phyloP scores from a whole-genome alignment of 2,797 vertebrate genomes.

The Clarias pachynema region DNA sequence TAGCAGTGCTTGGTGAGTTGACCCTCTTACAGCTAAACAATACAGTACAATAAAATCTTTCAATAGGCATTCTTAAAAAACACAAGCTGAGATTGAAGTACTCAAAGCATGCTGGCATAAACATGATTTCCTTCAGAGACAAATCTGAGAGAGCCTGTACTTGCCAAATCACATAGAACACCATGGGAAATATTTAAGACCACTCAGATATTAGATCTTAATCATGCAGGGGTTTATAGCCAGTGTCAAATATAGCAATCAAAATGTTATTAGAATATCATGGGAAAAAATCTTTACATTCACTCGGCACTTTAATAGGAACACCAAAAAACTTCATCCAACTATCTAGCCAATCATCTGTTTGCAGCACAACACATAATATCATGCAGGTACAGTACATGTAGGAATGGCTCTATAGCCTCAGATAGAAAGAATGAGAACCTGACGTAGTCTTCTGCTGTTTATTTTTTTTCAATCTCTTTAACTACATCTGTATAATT shows the following conservation, averaged over 20 bases:
- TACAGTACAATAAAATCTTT: background rate
- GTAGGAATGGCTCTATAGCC: background rate
- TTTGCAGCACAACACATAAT: background rate
- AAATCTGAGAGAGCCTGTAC: background rate
- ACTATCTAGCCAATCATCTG: background rate
- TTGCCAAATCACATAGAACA: conserved; percentile 3
- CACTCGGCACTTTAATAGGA: background rate
- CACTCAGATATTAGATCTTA: background rate
- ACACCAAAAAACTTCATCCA: background rate
- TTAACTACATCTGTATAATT: background rate
- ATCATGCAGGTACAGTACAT: background rate
- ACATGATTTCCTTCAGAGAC: background rate
- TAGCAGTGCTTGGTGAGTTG: background rate
- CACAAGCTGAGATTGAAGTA: background rate
- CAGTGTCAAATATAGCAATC: background rate
- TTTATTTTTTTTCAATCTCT: background rate
- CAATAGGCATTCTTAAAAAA: conserved; percentile 5
- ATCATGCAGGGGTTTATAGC: background rate
- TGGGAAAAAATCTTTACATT: background rate
- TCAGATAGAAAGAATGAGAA: background rate
- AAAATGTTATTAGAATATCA: background rate
- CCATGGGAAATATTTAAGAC: background rate
- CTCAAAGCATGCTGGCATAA: background rate
- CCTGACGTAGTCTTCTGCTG: no score
- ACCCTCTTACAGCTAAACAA: background rate